Conservation (phyloP, 2,888 invertebrate species). For the Phanerotoma sp. region DNA sequence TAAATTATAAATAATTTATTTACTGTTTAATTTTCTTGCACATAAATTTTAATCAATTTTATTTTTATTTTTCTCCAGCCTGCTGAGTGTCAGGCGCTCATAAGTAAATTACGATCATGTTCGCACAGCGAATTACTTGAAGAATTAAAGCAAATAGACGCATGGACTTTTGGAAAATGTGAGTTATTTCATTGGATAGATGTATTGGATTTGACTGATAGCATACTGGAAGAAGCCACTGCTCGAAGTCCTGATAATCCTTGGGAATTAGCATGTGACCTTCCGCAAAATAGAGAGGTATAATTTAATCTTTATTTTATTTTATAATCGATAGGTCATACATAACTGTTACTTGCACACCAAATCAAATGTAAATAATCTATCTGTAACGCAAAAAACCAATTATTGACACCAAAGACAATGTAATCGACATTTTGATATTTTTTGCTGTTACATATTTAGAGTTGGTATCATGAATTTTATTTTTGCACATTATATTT, state of each 20-base stretch:
- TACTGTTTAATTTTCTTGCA: too few species aligned
- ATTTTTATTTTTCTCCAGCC: slow-evolving; percentile 60
- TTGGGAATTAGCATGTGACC: slow-evolving; percentile 76
- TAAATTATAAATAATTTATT: too few species aligned
- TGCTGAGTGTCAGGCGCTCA: slow-evolving; percentile 74
- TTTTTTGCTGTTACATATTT: too few species aligned
- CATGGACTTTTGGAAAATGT: slow-evolving; percentile 86
- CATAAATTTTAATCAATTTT: too few species aligned
- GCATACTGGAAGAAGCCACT: slow-evolving; percentile 75
- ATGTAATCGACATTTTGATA: too few species aligned
- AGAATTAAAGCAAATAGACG: slow-evolving; percentile 72
- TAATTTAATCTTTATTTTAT: slow-evolving; percentile 33
- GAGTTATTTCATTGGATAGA: slow-evolving; percentile 86
- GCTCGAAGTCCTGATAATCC: slow-evolving; percentile 63
- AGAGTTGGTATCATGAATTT: too few species aligned
- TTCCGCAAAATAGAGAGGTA: slow-evolving; percentile 65
- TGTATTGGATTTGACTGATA: slow-evolving; percentile 74
- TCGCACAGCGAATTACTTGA: slow-evolving; percentile 67
- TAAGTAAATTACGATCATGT: slow-evolving; percentile 70
- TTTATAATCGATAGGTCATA: too few species aligned
- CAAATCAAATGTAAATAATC: too few species aligned
- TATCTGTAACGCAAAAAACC: too few species aligned
- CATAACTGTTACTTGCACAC: too few species aligned
- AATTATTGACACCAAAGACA: too few species aligned
- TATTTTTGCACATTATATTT: too few species aligned